Conservation (phyloP, 2,888 invertebrate species). For the Pollenia labialis region DNA sequence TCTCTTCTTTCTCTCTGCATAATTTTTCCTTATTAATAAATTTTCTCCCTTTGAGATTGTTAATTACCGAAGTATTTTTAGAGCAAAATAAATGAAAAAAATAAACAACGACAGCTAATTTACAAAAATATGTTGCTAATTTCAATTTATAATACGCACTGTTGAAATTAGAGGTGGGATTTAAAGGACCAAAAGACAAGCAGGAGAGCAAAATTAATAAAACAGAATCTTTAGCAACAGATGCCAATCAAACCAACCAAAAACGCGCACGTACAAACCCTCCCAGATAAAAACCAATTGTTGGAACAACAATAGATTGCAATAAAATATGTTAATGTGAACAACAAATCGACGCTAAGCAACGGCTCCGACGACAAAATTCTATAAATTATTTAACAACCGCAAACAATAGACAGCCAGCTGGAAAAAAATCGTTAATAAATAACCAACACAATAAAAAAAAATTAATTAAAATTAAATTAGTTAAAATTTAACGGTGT, state of each 20-base stretch:
- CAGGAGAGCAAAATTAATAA: constrained; percentile 61
- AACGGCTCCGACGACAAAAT: constrained; percentile 11
- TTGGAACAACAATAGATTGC: constrained; percentile 43
- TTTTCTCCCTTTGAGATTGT: not conserved
- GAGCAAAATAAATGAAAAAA: not conserved
- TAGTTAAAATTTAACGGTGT: not conserved
- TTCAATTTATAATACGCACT: constrained; percentile 40
- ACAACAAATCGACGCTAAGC: constrained; percentile 51
- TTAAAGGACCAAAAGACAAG: not conserved
- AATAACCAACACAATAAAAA: not conserved
- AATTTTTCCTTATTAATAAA: not conserved
- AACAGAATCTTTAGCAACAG: constrained; percentile 55
- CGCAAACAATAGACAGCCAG: constrained; percentile 15
- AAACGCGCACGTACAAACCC: not conserved
- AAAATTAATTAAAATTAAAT: not conserved
- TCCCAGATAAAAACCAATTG: constrained; percentile 24
- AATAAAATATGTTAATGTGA: constrained; percentile 62
- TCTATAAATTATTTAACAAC: constrained; percentile 22
- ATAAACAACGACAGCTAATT: constrained; percentile 40
- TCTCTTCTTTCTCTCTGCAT: too few relatives aligned
- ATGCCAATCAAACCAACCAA: constrained; percentile 54
- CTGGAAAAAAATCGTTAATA: not conserved
- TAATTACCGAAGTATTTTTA: constrained; percentile 3
- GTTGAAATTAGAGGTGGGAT: constrained; percentile 3
- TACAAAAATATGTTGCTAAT: constrained; percentile 51